Evolutionary conservation across 2,888 invertebrate species (phyloP), one percentile per base, ranked within the genome.

Genomic region (Cheilosia grossa): DNA sequence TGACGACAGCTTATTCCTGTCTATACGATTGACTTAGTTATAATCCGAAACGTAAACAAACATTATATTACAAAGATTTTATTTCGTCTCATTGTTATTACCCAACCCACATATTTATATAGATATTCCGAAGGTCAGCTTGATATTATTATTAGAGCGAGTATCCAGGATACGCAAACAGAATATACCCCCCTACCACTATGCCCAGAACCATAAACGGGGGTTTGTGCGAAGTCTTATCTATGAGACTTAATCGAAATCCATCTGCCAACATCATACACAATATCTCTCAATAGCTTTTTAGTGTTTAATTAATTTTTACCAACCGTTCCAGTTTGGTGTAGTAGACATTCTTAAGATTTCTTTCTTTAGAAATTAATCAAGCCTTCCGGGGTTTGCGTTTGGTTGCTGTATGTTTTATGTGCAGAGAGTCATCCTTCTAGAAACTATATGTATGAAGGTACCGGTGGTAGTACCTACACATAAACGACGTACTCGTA

Each of bases 11-110:
- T 75, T 75, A 66, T 30, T 44, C 30, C 53, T 53, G 75, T 54
- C 77, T 59, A 61, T 59, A 61, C 69, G 69, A 77, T 61, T 77
- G 53, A 19, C 59, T 47, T 54, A 33, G 61, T 77, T 53, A 77
- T 77, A 77, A 77, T 77, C 67, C 44, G 37, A 61, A 67, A 27
- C 77, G 67, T 77, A 77, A 77, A 77, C 77, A 77, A 77, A 69
- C 69, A 59, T 67, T 59, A 58, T 69, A 77, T 69, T 67, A 44
- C 51, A 30, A 37, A 61, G 77, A 77, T 59, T 77, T 73, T 77
- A 67, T 77, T 61, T 69, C 30, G 24, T 54, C 54, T 67, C 77
- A 69, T 44, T 77, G 69, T 44, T 47, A 9, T 10, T 42, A n/a
- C 33, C 44, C 44, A 19, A 15, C 64, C 33, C 15, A 53, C 40